Evolutionary conservation across 1,140 invertebrate species (phyloP).

Genomic region (Harlomillsia oculata): DNA sequence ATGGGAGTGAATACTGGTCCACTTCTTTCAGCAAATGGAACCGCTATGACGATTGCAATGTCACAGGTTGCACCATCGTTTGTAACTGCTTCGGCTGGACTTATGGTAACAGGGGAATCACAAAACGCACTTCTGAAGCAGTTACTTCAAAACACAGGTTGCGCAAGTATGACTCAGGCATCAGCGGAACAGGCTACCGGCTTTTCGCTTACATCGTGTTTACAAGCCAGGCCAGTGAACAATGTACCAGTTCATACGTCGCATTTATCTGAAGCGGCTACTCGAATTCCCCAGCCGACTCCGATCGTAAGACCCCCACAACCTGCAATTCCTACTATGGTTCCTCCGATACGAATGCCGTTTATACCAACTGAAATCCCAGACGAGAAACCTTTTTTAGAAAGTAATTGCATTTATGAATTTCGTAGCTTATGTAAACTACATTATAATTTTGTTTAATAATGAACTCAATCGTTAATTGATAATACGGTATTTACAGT

Average conservation of each 20-base stretch:
- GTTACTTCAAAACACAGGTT: slow-evolving; percentile 72
- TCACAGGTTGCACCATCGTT: too few species aligned
- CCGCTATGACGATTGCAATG: too few species aligned
- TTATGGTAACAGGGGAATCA: slow-evolving; percentile 54
- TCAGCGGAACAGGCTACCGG: slow-evolving; percentile 35
- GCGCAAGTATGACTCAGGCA: slow-evolving; percentile 46
- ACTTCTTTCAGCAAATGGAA: too few species aligned
- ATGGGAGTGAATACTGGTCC: too few species aligned
- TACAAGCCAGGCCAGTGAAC: slow-evolving; percentile 7
- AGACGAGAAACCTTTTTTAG: too few species aligned
- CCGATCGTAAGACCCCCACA: background rate
- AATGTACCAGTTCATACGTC: slow-evolving; percentile 16
- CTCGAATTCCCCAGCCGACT: slow-evolving; percentile 31
- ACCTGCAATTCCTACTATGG: background rate
- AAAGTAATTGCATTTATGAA: too few species aligned
- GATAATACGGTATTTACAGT: background rate
- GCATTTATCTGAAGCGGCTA: slow-evolving; percentile 32
- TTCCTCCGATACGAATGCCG: slow-evolving; percentile 11
- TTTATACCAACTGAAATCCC: slow-evolving; percentile 15
- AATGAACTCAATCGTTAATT: background rate
- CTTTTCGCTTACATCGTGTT: slow-evolving; percentile 27
- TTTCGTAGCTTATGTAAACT: too few species aligned
- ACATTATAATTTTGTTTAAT: too few species aligned
- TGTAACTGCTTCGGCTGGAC: slow-evolving; percentile 24
- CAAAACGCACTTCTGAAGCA: slow-evolving; percentile 85